Evolutionary conservation across 2,113 vertebrate genomes (phyloP), one percentile per base, ranked within the genome.

Genomic region (Anser brachyrhynchus): DNA sequence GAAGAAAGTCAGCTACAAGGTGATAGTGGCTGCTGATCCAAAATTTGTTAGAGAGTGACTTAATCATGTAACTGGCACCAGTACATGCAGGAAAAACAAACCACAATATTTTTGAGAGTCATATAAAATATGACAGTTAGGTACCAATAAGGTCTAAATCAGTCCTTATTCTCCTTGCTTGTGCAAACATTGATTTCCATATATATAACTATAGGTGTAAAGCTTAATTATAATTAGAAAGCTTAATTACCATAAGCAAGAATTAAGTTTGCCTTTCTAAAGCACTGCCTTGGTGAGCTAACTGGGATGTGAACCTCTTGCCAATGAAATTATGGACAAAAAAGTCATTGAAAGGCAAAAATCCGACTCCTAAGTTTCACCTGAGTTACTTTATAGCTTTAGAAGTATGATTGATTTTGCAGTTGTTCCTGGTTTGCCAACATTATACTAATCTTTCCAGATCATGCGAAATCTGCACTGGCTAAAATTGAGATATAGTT

Each of bases 131-230:
- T 62, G 59, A 62, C 20, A 93, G 20, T 25, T 74, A 87, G 9
- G 5, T 49, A 59, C 17, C 16, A 67, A 35, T 59, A 80, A 83
- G 28, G 11, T 90, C 19, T 62, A 79, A 55, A 76, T 9, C 8
- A 69, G 79, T 73, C 26, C 84, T 82, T 8, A 22, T 16, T 58
- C 84, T 91, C 28, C 44, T 82, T 92, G n/a, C 90, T 96, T 90
- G 64, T 80, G 69, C 11, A 95, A 94, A 92, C 85, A 88, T 52
- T 69, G 15, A 76, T 76, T 92, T 88, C 59, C 21, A 76, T 52
- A 85, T 61, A 85, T 49, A 91, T 31, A 91, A 94, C 75, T 83
- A 83, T 39, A 82, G 78, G 11, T 33, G 46, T 73, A 80, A 89
- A 79, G 2, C 6, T 62, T 75, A 91, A 64, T 88, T 91, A 51